phyloP scores from a whole-genome alignment of 2,888 invertebrate species.

The Chloromyia formosa region DNA sequence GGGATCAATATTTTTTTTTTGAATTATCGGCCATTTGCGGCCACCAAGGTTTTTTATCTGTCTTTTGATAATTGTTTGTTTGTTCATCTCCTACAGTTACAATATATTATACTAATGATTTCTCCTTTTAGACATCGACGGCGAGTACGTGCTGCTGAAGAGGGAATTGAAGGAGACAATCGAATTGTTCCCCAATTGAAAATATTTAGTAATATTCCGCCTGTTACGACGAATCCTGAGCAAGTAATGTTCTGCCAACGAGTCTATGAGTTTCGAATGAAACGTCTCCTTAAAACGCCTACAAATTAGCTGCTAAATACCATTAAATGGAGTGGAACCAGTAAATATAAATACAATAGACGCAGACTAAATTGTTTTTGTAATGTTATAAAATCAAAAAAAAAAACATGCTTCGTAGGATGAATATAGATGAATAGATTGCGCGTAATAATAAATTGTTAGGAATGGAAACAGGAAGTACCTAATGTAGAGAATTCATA shows the following conservation, averaged over 20 bases:
- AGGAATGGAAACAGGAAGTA: slow-evolving; percentile 7
- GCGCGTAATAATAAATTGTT: neutral
- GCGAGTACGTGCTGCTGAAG: slow-evolving; percentile 79
- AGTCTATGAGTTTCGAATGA: slow-evolving; percentile 94
- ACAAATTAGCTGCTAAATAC: slow-evolving; percentile 21
- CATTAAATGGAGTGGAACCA: neutral
- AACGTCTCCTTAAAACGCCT: slow-evolving; percentile 64
- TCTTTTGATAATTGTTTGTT: too few relatives aligned
- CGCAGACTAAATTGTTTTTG: neutral
- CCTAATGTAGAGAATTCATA: neutral
- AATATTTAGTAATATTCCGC: slow-evolving; percentile 68
- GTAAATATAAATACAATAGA: neutral
- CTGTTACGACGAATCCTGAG: slow-evolving; percentile 76
- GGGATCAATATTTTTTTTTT: too few relatives aligned
- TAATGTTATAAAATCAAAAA: too few relatives aligned
- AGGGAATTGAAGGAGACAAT: slow-evolving; percentile 75
- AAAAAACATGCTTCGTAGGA: neutral
- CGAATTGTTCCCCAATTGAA: slow-evolving; percentile 78
- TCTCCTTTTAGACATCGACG: slow-evolving; percentile 86
- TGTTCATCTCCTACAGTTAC: too few relatives aligned
- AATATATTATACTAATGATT: too few relatives aligned
- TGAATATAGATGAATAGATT: neutral
- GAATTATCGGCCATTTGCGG: too few relatives aligned
- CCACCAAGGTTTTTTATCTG: neutral
- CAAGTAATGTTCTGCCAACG: slow-evolving; percentile 94